Percentiles rank a stretch among this genome's conserved stretches.
These are phyloP conservation scores for Montifringilla adamsi DNA, from an alignment of 2,113 vertebrate genomes.

Conservation along the genomic window DNA sequence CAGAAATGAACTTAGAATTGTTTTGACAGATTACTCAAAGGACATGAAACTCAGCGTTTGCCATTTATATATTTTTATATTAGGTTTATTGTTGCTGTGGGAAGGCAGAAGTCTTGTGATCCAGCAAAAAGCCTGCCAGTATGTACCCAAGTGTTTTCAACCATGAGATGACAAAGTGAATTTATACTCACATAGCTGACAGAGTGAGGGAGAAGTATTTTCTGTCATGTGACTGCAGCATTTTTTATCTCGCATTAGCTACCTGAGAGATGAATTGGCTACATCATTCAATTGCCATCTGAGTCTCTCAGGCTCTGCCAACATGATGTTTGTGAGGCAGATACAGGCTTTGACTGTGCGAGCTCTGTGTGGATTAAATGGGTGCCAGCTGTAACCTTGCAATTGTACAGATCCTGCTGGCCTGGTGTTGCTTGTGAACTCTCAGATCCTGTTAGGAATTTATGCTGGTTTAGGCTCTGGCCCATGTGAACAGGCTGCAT, in stretches of 20 bases:
- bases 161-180: neutral
- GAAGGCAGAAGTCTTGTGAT: neutral
- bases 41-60: fast-evolving
- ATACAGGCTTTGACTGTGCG: neutral
- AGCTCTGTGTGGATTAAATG: neutral
- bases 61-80: neutral
- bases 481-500: neutral
- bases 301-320: neutral
- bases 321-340: neutral
- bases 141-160: neutral
- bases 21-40: neutral
- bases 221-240: neutral
- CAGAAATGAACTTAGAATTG: neutral
- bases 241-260: neutral
- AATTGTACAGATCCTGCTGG: neutral
- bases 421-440: neutral
- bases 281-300: neutral
- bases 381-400: neutral
- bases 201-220: neutral
- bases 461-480: neutral
- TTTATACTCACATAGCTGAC: neutral
- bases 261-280: neutral
- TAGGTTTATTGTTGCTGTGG: neutral
- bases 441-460: neutral
- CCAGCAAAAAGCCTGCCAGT: neutral